Conservation (phyloP, 2,113 vertebrate genomes). For the Fulica atra region DNA sequence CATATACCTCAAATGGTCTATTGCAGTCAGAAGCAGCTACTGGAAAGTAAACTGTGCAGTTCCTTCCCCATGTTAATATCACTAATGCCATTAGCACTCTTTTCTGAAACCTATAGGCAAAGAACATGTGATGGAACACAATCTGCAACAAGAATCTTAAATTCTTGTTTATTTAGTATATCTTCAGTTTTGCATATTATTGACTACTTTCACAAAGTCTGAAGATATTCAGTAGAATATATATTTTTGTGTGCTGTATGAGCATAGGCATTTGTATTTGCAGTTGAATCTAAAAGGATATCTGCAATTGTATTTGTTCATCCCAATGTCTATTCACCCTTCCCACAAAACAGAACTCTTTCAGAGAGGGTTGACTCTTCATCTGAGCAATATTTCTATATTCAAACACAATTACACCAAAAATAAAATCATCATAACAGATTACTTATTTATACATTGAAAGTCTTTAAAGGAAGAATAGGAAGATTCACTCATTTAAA, state of each 20-base stretch:
- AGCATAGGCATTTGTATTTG: background rate
- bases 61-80: constrained; percentile 10
- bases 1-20: constrained; percentile 38
- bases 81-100: background rate
- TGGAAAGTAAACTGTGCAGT: constrained; percentile 34
- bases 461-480: background rate
- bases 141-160: background rate
- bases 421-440: background rate
- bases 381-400: background rate
- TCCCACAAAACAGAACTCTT: background rate
- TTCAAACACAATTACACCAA: background rate
- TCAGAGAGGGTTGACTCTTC: background rate
- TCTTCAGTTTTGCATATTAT: background rate
- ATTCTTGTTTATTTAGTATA: background rate
- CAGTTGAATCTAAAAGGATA: background rate
- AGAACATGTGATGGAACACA: background rate
- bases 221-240: background rate
- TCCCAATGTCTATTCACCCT: background rate
- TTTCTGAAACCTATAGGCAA: constrained; percentile 25
- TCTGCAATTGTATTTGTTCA: background rate
- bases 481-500: constrained; percentile 9
- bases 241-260: background rate
- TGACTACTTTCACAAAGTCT: background rate
- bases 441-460: background rate
- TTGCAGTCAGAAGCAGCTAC: background rate